Base-by-base conservation (phyloP, 2,888 invertebrate genomes). In the Xestobium rufovillosum region DNA sequence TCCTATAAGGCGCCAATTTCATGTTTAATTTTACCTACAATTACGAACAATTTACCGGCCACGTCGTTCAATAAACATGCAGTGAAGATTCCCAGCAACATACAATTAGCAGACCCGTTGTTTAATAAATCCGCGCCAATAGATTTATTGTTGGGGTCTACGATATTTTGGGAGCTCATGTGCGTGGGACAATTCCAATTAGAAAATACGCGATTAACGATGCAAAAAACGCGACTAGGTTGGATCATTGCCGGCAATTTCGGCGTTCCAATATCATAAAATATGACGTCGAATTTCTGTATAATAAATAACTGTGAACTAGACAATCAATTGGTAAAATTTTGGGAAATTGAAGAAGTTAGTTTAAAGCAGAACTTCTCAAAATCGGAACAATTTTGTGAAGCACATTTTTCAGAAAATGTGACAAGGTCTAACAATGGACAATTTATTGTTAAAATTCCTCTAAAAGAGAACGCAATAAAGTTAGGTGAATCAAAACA, bases 211-310 rank as follows among this genome's bases (percentile, higher is more conserved):
- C 8, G 12, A 2, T 31, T 29, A 11, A 35, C 31, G 2, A 31
- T 45, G 6, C 41, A 40, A 30, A 30, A 47, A 19, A 38, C 40
- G 3, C 14, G 33, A 15, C 31, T 43, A 16, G 47, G 42, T 9
- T 47, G 40, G 39, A 26, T 45, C 25, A 26, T 47, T 11, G 34
- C 44, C 8, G 45, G 45, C n/a, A 34, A 14, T 10, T 27, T 44
- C 12, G 31, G n/a, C n/a, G n/a, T n/a, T 13, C 4, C 13, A 16
- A 4, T 4, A 17, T 25, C n/a, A 12, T 37, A 14, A n/a, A 14
- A 1, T 26, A 32, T 12, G 17, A 37, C 9, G 3, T 8, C 4
- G 3, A 25, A 14, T 26, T 37, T 12, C 17, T 27, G 15, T n/a
- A 13, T 9, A 11, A 12, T 3, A 26, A n/a, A n/a, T n/a, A n/a